Percentiles rank a stretch among this genome's conserved stretches.
These are phyloP conservation scores for Zaprionus ghesquierei DNA, from an alignment of 1,140 invertebrate species.

Conservation along the genomic window DNA sequence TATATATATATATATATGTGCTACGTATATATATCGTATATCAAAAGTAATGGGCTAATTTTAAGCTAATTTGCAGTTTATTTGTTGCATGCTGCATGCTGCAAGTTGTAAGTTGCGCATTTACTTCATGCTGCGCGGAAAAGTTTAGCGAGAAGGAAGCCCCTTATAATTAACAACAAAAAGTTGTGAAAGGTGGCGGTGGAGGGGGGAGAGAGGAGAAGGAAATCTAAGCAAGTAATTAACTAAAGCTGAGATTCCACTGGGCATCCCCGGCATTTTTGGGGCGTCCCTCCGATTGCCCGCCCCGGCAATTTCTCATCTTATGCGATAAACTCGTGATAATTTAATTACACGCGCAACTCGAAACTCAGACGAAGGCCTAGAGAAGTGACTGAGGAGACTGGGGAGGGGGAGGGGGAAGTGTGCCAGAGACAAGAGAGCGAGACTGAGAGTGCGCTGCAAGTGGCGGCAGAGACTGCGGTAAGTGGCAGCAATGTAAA, in stretches of 20 bases:
- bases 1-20: background rate
- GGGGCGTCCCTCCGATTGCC: constrained; percentile 7
- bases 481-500: constrained; percentile 66
- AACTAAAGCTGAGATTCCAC: constrained; percentile 44
- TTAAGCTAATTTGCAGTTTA: background rate
- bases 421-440: background rate
- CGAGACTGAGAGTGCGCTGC: constrained; percentile 11
- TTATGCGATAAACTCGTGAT: constrained; percentile 56
- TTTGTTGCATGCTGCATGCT: background rate
- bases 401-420: background rate
- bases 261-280: constrained; percentile 16
- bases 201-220: background rate
- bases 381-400: background rate
- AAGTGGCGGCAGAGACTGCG: constrained; percentile 25
- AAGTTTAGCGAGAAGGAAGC: constrained; percentile 1
- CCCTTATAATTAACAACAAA: constrained; percentile 43
- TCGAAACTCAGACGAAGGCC: constrained; percentile 21
- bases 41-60: constrained; percentile 1
- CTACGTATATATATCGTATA: background rate
- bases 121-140: background rate
- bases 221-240: constrained; percentile 53
- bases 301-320: constrained; percentile 17
- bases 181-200: background rate
- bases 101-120: background rate
- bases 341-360: constrained; percentile 61